These are phyloP conservation scores for Eristalis pertinax DNA, from an alignment of 2,888 invertebrate genomes.

Conservation along the genomic window DNA sequence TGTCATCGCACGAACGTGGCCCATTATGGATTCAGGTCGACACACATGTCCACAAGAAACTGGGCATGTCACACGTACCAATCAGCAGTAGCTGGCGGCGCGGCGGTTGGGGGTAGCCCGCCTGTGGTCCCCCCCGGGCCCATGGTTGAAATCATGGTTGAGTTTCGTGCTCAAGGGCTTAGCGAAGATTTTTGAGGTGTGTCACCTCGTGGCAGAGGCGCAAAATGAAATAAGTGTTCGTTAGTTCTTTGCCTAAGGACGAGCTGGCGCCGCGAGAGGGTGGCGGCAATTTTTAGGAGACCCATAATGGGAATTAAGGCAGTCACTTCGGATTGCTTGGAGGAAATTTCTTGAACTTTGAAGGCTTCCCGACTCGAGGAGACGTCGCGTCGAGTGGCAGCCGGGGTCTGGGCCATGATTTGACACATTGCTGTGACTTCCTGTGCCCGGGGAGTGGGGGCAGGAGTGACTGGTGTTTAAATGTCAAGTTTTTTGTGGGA, in stretches of 20 bases:
- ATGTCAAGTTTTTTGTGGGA: not conserved
- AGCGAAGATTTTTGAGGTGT: conserved; percentile 51
- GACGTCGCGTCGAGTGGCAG: not conserved
- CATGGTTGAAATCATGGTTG: conserved; percentile 25
- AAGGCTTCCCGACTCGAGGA: not conserved
- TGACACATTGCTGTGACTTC: not conserved
- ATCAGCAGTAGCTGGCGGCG: not conserved
- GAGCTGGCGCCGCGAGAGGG: not conserved
- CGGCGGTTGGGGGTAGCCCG: no score
- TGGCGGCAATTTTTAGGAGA: not conserved
- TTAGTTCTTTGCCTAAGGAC: conserved; percentile 1
- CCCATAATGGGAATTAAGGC: not conserved
- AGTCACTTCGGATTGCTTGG: not conserved
- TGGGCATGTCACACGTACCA: conserved; percentile 39
- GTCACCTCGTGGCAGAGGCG: conserved; percentile 30
- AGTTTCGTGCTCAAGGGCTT: conserved; percentile 49
- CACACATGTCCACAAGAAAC: not conserved
- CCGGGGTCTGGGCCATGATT: not conserved
- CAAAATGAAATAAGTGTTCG: conserved; percentile 26
- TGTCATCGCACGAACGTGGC: conserved; percentile 26
- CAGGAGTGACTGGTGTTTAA: not conserved
- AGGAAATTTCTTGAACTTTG: not conserved
- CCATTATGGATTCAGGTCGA: not conserved
- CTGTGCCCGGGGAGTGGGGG: not conserved
- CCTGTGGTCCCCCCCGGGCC: not conserved